Conservation (phyloP, 2,113 vertebrate genomes). For the Tenrec ecaudatus region DNA sequence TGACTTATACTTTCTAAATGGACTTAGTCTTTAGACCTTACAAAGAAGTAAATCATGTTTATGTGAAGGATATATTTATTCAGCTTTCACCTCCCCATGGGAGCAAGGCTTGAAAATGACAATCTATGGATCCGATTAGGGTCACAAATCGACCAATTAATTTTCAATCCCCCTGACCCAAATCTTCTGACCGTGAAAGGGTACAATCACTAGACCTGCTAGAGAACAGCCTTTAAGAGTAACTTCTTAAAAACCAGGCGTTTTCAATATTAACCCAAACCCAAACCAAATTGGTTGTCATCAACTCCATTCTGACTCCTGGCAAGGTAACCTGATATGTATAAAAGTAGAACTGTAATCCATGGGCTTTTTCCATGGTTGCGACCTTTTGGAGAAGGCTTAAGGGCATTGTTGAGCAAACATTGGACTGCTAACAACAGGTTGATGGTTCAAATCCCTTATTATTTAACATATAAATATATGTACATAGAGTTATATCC, state of each 20-base stretch:
- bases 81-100: conserved; percentile 13
- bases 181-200: conserved; percentile 47
- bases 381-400: neutral
- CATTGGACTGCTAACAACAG: too few relatives aligned
- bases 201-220: neutral
- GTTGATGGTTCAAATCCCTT: too few relatives aligned
- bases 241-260: conserved; percentile 28
- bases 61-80: conserved; percentile 68
- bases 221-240: conserved; percentile 25
- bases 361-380: neutral
- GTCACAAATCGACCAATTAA: conserved; percentile 3
- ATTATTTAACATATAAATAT: too few relatives aligned
- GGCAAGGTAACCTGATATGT: neutral
- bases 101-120: conserved; percentile 58
- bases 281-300: neutral
- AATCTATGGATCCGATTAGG: conserved; percentile 53
- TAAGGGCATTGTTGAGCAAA: too few relatives aligned
- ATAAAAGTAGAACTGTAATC: neutral
- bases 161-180: conserved; percentile 45
- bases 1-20: conserved; percentile 72
- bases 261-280: neutral
- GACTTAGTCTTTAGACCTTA: conserved; percentile 72
- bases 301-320: neutral
- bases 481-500: too few relatives aligned
- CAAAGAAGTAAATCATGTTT: conserved; percentile 65